Evolutionary conservation across 2,113 vertebrate genomes (phyloP), one percentile per base, ranked within the genome.

Genomic region (Heteronetta atricapilla): DNA sequence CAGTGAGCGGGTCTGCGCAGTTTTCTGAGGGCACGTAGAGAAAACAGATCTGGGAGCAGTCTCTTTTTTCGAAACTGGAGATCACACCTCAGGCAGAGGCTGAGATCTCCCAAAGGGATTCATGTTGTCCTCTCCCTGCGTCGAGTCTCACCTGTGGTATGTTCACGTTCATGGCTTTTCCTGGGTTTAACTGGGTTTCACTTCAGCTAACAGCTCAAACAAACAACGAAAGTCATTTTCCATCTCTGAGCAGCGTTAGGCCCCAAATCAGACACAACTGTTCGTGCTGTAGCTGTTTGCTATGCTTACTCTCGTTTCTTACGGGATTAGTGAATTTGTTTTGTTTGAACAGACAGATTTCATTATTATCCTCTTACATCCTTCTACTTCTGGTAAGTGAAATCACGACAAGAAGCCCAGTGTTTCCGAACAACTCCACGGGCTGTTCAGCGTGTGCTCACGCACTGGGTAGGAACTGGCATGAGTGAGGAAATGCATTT

Each of bases 371-470:
- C 12, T 90, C 15, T 80, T 77, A 21, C 22, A 28, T 53, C 22
- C 26, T 74, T 53, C n/a, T 28, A 13, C 44, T 40, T 16, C 21
- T 40, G n/a, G 38, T 50, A 81, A 84, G 66, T 56, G 64, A 89
- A 83, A 60, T 64, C 8, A 18, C 12, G 42, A 2, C 1, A 8
- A 67, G n/a, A 83, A 77, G n/a, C 68, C n/a, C 13, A 23, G 0
- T n/a, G 23, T 78, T 90, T 48, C 46, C 21, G 23, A 26, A 48
- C 3, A 85, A 4, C 17, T 58, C 12, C 74, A 3, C 12, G n/a
- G 33, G 18, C 19, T 40, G 26, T 23, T 82, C 38, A 16, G 11
- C 17, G 29, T 52, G 22, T 76, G 34, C 38, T 83, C 21, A 13
- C 22, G 44, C 59, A 69, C 44, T 63, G 69, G n/a, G 36, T n/a